These are phyloP conservation scores for Hippocampus zosterae DNA, from an alignment of 2,113 vertebrate species.

Conservation along the genomic window DNA sequence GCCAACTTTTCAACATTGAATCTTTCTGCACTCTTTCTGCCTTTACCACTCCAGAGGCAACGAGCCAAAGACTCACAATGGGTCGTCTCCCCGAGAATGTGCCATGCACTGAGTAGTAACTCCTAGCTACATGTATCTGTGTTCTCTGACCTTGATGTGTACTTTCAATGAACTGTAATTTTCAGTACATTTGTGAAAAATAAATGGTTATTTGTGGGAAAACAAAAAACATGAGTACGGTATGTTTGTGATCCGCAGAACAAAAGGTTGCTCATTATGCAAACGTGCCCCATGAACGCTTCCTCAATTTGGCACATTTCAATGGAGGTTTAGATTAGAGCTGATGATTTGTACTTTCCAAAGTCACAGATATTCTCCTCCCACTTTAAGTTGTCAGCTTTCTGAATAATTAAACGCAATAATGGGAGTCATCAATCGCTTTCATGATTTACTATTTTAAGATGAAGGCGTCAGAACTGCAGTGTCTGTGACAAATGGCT, in stretches of 20 bases:
- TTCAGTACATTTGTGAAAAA: conserved; percentile 77
- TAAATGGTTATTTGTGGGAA: conserved; percentile 76
- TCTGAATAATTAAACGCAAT: not conserved
- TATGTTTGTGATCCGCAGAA: conserved; percentile 44
- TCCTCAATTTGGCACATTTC: not conserved
- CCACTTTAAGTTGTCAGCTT: not conserved
- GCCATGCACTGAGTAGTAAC: conserved; percentile 81
- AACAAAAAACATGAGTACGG: conserved; percentile 55
- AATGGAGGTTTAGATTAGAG: not conserved
- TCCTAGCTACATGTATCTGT: conserved; percentile 75
- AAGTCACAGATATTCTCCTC: conserved; percentile 1
- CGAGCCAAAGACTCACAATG: conserved; percentile 80
- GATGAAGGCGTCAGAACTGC: not conserved
- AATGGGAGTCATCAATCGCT: not conserved
- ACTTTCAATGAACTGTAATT: conserved; percentile 80
- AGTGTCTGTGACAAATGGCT: not conserved
- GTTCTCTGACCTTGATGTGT: conserved; percentile 74
- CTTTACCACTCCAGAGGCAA: conserved; percentile 70
- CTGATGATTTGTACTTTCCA: not conserved
- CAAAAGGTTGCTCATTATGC: conserved; percentile 7
- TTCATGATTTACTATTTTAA: not conserved
- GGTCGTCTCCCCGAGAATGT: conserved; percentile 80
- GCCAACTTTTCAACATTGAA: conserved; percentile 77
- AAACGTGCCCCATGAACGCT: conserved; percentile 9
- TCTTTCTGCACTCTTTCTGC: conserved; percentile 72